Conservation (phyloP, 2,888 invertebrate genomes). For the Molorchus minor region DNA sequence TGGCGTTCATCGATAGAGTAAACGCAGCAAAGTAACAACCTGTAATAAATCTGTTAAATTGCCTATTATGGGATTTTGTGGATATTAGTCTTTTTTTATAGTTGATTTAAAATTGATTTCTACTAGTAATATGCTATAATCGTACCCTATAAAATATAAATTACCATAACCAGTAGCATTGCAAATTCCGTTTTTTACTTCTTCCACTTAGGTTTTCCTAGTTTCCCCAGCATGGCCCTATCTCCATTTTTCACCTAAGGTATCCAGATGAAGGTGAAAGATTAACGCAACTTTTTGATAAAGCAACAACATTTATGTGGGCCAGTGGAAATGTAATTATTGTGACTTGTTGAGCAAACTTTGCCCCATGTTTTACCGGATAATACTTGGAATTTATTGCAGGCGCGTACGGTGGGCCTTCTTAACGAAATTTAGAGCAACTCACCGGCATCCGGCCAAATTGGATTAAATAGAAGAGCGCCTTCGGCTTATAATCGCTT, state of each 20-base stretch:
- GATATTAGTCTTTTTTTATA: neutral
- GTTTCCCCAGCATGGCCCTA: too few species aligned
- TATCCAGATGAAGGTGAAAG: constrained; percentile 8
- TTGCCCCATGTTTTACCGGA: constrained; percentile 8
- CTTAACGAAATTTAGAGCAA: constrained; percentile 9
- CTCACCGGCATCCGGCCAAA: constrained; percentile 3
- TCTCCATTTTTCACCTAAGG: too few species aligned
- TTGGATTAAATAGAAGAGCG: constrained; percentile 11
- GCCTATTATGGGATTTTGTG: neutral
- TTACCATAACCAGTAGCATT: too few species aligned
- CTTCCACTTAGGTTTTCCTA: too few species aligned
- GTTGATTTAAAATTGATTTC: too few species aligned
- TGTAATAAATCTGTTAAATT: constrained; percentile 13
- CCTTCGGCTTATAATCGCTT: constrained; percentile 6
- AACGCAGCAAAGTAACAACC: constrained; percentile 3
- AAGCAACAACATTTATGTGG: constrained; percentile 17
- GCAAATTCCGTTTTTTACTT: too few species aligned
- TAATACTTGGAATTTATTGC: constrained; percentile 23
- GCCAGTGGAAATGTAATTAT: constrained; percentile 20
- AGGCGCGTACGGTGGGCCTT: constrained; percentile 2
- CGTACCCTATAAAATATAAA: too few species aligned
- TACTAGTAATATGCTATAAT: too few species aligned
- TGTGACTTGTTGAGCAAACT: constrained; percentile 21
- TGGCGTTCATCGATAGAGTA: constrained; percentile 23
- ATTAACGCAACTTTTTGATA: constrained; percentile 19